Evolutionary conservation across 2,888 invertebrate genomes (phyloP).

Genomic region (Balanococcus diminutus): DNA sequence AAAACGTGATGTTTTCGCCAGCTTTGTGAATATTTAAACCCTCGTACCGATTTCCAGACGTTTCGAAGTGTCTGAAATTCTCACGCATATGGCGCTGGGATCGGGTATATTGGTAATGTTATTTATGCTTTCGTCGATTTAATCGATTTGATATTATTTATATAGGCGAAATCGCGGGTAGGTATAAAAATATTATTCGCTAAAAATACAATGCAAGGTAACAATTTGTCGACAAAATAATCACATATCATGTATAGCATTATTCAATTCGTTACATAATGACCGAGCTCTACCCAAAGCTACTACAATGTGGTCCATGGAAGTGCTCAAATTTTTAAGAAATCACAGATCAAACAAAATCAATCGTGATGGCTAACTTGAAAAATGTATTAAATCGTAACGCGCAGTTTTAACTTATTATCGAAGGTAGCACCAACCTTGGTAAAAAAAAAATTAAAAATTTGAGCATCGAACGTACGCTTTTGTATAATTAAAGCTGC

Average conservation of each 20-base stretch:
- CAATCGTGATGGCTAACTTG: neutral
- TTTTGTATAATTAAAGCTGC: neutral
- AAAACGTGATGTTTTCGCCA: constrained; percentile 3
- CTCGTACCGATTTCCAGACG: neutral
- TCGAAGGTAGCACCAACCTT: constrained; percentile 17
- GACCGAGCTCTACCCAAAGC: neutral
- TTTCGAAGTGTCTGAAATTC: neutral
- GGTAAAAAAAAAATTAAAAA: neutral
- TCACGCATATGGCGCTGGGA: constrained; percentile 2
- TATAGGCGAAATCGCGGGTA: constrained; percentile 14
- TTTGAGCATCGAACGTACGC: neutral
- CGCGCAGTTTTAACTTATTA: neutral
- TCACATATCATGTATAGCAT: constrained; percentile 9
- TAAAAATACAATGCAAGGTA: constrained; percentile 42
- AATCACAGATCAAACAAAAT: constrained; percentile 27
- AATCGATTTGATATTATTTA: neutral
- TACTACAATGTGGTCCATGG: constrained; percentile 2
- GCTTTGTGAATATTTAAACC: neutral
- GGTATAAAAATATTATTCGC: constrained; percentile 17
- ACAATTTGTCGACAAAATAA: constrained; percentile 21
- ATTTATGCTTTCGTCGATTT: neutral
- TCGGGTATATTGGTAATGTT: neutral
- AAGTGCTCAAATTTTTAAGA: constrained; percentile 33
- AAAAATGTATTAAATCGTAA: neutral
- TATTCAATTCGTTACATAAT: neutral